Percentiles rank a stretch among this genome's conserved stretches.
Conservation (phyloP, 2,888 invertebrate species). For the Macrophya annulata region DNA sequence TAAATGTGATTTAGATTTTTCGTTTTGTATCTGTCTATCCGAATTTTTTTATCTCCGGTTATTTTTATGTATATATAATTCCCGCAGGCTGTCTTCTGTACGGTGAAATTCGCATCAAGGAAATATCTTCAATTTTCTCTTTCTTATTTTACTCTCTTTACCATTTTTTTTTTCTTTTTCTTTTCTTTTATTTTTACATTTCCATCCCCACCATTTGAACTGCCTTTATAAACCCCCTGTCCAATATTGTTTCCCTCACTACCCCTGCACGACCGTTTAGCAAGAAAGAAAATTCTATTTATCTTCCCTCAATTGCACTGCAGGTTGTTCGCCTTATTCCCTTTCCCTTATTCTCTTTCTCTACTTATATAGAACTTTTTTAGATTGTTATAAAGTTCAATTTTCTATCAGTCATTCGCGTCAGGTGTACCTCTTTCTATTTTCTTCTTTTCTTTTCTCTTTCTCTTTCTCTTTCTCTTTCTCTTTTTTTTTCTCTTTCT, state of each 20-base stretch:
- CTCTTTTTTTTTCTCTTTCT: background rate
- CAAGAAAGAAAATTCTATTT: slow-evolving; percentile 65
- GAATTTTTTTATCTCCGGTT: background rate
- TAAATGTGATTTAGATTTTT: background rate
- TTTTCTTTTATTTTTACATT: background rate
- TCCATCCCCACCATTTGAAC: background rate
- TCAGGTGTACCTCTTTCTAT: slow-evolving; percentile 36
- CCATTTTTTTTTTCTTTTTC: background rate
- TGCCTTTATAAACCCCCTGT: slow-evolving; percentile 1
- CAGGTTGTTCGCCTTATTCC: slow-evolving; percentile 34
- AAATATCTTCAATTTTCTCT: slow-evolving; percentile 12
- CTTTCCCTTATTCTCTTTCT: background rate
- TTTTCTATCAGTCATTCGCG: slow-evolving; percentile 67
- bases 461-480: background rate
- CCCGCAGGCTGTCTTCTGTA: background rate
- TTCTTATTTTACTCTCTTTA: background rate
- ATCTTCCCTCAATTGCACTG: slow-evolving; percentile 62
- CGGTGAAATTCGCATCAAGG: slow-evolving; percentile 21
- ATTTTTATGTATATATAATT: background rate
- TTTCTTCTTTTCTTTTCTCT: background rate
- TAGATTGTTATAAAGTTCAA: slow-evolving; percentile 63
- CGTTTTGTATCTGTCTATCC: background rate
- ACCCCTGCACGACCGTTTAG: slow-evolving; percentile 17
- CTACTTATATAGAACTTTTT: background rate
- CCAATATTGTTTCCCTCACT: background rate